These are phyloP conservation scores for Ochropleura leucogaster DNA, from an alignment of 2,888 invertebrate genomes.

Conservation along the genomic window DNA sequence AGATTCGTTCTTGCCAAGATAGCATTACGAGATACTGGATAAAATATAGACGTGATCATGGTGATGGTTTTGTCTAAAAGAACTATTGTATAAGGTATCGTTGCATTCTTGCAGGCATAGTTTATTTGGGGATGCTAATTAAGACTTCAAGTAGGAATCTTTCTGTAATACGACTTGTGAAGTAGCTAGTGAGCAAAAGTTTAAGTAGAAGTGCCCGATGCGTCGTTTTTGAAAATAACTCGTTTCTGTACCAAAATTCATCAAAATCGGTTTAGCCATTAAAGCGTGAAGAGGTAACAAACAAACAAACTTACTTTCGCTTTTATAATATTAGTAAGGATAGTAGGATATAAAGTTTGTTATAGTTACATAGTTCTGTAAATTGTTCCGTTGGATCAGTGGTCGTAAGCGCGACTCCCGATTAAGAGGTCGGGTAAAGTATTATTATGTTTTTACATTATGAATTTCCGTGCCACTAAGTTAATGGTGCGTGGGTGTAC, in stretches of 20 bases:
- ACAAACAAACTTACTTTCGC: too few species aligned
- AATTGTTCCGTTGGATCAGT: not conserved
- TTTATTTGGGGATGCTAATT: not conserved
- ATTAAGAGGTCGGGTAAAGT: not conserved
- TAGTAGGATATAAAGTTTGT: not conserved
- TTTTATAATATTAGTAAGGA: too few species aligned
- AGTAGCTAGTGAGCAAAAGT: too few species aligned
- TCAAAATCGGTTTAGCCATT: too few species aligned
- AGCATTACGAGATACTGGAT: not conserved
- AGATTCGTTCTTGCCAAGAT: constrained; percentile 1
- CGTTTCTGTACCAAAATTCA: too few species aligned
- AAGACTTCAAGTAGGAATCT: not conserved
- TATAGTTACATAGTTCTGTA: not conserved
- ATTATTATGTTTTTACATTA: not conserved
- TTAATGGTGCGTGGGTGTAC: not conserved
- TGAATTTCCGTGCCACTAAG: not conserved
- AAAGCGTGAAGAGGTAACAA: too few species aligned
- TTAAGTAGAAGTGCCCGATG: too few species aligned
- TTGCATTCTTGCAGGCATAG: not conserved
- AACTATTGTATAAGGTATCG: not conserved
- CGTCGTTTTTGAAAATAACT: too few species aligned
- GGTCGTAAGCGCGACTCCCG: not conserved
- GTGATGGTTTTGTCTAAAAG: not conserved
- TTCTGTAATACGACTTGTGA: too few species aligned
- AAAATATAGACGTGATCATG: not conserved